Percentiles rank a stretch among this genome's conserved stretches.
Conservation (phyloP, 2,113 vertebrate species). For the Melanerpes aurifrons region DNA sequence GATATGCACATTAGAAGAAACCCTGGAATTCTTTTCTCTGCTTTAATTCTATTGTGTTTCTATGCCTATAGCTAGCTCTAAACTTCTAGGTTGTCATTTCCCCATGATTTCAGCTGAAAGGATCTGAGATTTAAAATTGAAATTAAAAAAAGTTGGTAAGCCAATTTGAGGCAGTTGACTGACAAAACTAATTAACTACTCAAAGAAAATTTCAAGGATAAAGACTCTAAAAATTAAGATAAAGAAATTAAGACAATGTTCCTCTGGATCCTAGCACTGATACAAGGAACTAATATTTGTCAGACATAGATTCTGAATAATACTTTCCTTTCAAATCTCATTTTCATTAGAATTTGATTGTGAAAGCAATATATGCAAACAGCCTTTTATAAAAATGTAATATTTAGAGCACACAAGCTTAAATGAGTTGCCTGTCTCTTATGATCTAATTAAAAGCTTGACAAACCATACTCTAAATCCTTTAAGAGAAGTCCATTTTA, state of each 20-base stretch:
- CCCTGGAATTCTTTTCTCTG: not conserved
- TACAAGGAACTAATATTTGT: not conserved
- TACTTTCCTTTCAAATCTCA: not conserved
- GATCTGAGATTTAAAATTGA: conserved; percentile 40
- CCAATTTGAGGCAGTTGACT: conserved; percentile 54
- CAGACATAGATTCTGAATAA: not conserved
- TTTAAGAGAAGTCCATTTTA: not conserved
- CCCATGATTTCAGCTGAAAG: not conserved
- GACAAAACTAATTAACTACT: conserved; percentile 59
- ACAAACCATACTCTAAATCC: not conserved
- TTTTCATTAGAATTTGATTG: not conserved
- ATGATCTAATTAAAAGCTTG: conserved; percentile 14
- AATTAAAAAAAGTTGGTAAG: not conserved
- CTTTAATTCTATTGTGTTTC: conserved; percentile 28
- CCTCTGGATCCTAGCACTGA: not conserved
- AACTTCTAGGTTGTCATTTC: conserved; percentile 2
- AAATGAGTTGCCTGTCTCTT: not conserved
- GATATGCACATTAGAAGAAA: conserved; percentile 9
- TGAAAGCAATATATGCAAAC: not conserved
- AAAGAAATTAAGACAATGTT: not conserved
- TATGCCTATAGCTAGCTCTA: not conserved
- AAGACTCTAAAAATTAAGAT: conserved; percentile 8
- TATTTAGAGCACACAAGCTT: not conserved
- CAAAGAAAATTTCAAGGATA: not conserved
- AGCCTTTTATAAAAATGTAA: not conserved